Evolutionary conservation across 1,140 invertebrate genomes (phyloP), one percentile per base, ranked within the genome.

Genomic region (Chironomus striatipennis): DNA sequence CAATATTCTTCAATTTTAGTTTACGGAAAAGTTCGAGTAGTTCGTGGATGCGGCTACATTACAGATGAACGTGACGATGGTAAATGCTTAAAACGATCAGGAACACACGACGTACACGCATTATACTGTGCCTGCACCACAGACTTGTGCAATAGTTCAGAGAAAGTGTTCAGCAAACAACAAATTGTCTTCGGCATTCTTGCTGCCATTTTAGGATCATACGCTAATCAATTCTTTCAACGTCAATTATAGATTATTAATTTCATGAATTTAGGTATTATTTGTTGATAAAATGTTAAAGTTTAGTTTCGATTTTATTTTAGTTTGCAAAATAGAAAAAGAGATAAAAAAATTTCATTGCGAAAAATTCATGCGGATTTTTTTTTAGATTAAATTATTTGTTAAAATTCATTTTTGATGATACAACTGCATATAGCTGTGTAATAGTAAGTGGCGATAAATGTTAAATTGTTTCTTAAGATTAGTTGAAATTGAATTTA

Each of bases 11-110:
- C 24, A 78, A 78, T 77, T 86, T 86, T 85, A 93, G 91, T 92
- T 75, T 89, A 92, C 79, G 89, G 89, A 5, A 90, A 89, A 80
- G 81, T 85, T 5, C 86, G 91, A 42, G 86, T 93, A 1, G 89
- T 93, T 0, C 86, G 92, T 73, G 86, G 87, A 47, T 93, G 92
- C 77, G 91, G 91, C 6, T 93, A 90, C 79, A 81, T 93, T 18
- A 82, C 83, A 20, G 89, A 91, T 75, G 84, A 86, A 0, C 81
- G 83, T 42, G 82, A 80, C 42, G 88, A 90, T 75, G 85, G 85
- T 47, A 79, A 83, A 15, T 93, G 91, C 79, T 77, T 87, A 43
- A 84, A 81, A 77, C 86, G 90, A 76, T 85, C 86, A 0, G 91
- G 92, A 9, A 92, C 89, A 6, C 90, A 91, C 75, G 90, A 93